Base-by-base conservation (phyloP, 2,888 invertebrate species). In the Didymodactylos carnosus region DNA sequence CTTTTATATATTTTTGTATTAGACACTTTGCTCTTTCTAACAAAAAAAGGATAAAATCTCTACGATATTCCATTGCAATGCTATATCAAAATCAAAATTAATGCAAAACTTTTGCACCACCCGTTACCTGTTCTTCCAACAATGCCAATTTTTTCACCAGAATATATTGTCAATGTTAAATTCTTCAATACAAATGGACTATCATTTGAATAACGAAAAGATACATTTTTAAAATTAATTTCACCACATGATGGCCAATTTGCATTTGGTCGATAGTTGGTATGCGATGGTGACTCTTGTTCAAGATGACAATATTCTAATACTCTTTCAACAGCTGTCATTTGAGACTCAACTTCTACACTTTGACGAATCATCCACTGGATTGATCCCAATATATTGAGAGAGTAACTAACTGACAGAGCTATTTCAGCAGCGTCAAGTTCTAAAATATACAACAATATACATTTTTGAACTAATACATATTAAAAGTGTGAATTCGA, bases 361-460 rank as follows among this genome's bases (percentile, higher is more conserved):
- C 91, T 91, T 82, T 94, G 90, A 75, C 90, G 86, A 88, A 94
- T 83, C 85, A 78, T 86, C 86, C 51, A 86, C 81, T 80, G 91
- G 91, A 0, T 91, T 91, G 78, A 10, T 16, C 14, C 29, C 53
- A 62, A 35, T 0, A 35, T 6, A 62, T 25, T 25, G 35, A 62
- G 29, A 29, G 19, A 19, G 13, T 19, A 35, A 8, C 19, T 19
- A 2, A 62, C 19, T 19, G 3, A n/a, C 16, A 62, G 19, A 62
- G 62, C 62, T 8, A 62, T 35, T 1, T 62, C 19, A 35, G n/a
- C 29, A 0, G 35, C 3, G n/a, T n/a, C n/a, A n/a, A n/a, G n/a
- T n/a, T n/a, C n/a, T n/a, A n/a, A n/a, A n/a, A n/a, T n/a, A 94
- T 80, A 91, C 90, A 75, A 91, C 87, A 88, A 90, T 89, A 76